A percentile compares a stretch with the other conserved stretches of the same genome.
Conservation (phyloP, 64 coral and sea anemone species). For the Pachyseris speciosa region DNA sequence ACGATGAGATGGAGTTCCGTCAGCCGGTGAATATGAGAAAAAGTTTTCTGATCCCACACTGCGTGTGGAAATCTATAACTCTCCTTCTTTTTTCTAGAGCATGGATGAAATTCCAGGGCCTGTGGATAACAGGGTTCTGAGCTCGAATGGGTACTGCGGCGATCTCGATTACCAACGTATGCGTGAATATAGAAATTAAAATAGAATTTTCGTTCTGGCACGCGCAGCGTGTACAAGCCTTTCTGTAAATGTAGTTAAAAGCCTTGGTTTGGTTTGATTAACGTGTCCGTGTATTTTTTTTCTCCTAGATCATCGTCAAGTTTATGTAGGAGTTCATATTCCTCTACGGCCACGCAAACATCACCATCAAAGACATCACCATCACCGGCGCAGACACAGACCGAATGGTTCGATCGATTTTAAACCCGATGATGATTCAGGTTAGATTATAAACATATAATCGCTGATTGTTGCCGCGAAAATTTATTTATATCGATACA, state of each 20-base stretch:
- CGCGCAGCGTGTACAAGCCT: not conserved
- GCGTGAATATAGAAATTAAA: slow-evolving; percentile 12
- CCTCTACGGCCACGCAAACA: slow-evolving; percentile 69
- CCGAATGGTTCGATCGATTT: not conserved
- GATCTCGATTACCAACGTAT: slow-evolving; percentile 79
- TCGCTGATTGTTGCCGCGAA: not conserved
- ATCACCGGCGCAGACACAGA: slow-evolving; percentile 16
- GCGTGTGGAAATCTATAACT: not conserved
- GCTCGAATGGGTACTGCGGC: slow-evolving; percentile 47
- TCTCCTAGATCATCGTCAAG: slow-evolving; percentile 78
- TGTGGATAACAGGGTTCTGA: slow-evolving; percentile 32
- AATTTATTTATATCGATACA: not conserved
- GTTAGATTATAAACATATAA: not conserved
- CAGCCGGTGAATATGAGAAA: slow-evolving; percentile 35
- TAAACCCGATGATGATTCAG: not conserved
- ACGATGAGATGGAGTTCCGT: slow-evolving; percentile 30
- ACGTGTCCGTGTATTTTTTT: not conserved
- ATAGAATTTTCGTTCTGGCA: not conserved
- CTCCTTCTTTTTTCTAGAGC: slow-evolving; percentile 36
- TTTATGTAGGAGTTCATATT: slow-evolving; percentile 82
- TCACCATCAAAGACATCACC: slow-evolving; percentile 60
- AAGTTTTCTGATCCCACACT: not conserved
- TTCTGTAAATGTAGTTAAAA: not conserved
- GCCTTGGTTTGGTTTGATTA: not conserved
- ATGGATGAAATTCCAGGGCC: slow-evolving; percentile 25